Evolutionary conservation across 2,888 invertebrate species (phyloP), one percentile per base, ranked within the genome.

Genomic region (Caenorhabditis virilis): DNA sequence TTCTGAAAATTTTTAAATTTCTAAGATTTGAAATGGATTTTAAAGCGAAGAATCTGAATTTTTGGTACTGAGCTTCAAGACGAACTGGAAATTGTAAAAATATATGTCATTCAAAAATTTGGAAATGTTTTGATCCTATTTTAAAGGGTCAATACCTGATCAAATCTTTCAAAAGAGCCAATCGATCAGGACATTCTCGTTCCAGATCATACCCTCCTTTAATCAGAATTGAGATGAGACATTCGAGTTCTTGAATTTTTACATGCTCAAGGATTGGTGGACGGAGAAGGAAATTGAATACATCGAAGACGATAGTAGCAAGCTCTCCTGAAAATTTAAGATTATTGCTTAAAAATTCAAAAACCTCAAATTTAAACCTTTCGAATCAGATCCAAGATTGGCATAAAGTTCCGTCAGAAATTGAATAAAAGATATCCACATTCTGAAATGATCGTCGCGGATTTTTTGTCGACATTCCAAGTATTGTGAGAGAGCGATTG

Each of bases 181-280:
- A 55, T 39, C 73, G 68, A 54, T 79, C 78, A 6, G 82, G 82
- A 54, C 78, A 78, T 43, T 82, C 73, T 27, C 82, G 65, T 53
- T 83, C 82, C 23, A 82, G 64, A 50, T 83, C 82, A 48, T 78
- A 83, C 16, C 82, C 82, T 27, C 81, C 74, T 15, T 68, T 68
- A 45, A 82, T 70, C 15, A 82, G 69, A 27, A 74, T 67, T 6
- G 77, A 70, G 52, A 82, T 82, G 35, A 82, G 71, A 46, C 74
- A 75, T 62, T 82, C 81, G 45, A 81, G 63, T 51, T 82, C 82
- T 71, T 82, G 82, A 62, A 82, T 82, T 47, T 82, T 83, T 16
- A 82, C 62, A 15, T 71, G 63, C 9, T 82, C 82, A 23, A 82
- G 60, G 22, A 81, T 71, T 23, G 79, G 78, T 16, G 71, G 57